These are phyloP conservation scores for Phalera bucephala DNA, from an alignment of 2,888 invertebrate species.

Conservation along the genomic window DNA sequence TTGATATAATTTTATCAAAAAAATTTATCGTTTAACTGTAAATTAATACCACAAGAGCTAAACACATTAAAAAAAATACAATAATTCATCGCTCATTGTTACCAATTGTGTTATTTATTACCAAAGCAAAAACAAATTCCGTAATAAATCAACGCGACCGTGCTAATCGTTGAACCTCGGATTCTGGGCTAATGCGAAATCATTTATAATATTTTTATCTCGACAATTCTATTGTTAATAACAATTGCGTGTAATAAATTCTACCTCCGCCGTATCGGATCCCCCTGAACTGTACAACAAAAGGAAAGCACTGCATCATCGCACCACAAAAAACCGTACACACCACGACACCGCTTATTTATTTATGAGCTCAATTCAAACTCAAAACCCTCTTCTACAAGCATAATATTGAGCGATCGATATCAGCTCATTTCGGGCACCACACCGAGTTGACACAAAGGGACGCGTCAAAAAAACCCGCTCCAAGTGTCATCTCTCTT, in stretches of 20 bases:
- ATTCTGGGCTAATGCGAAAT: slow-evolving; percentile 35
- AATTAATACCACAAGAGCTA: slow-evolving; percentile 12
- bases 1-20: too few species aligned
- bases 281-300: slow-evolving; percentile 64
- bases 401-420: slow-evolving; percentile 76
- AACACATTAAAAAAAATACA: slow-evolving; percentile 1
- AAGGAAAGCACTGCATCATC: slow-evolving; percentile 65
- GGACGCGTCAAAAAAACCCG: slow-evolving; percentile 69
- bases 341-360: slow-evolving; percentile 77
- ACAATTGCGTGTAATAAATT: slow-evolving; percentile 51
- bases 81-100: slow-evolving; percentile 21
- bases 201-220: slow-evolving; percentile 42
- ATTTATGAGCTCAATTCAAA: slow-evolving; percentile 77
- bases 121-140: slow-evolving; percentile 16
- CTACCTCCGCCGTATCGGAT: slow-evolving; percentile 52
- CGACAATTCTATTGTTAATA: slow-evolving; percentile 40
- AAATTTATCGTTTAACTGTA: too few species aligned
- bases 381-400: slow-evolving; percentile 65
- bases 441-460: slow-evolving; percentile 66
- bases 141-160: slow-evolving; percentile 32
- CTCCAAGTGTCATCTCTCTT: slow-evolving; percentile 70
- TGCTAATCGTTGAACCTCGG: slow-evolving; percentile 43
- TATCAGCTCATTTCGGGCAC: slow-evolving; percentile 74
- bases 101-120: slow-evolving; percentile 15
- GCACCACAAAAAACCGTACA: slow-evolving; percentile 63